A percentile compares a stretch with the other conserved stretches of the same genome.
Evolutionary conservation across 2,113 vertebrate species (phyloP).

Genomic region (Dascyllus trimaculatus): DNA sequence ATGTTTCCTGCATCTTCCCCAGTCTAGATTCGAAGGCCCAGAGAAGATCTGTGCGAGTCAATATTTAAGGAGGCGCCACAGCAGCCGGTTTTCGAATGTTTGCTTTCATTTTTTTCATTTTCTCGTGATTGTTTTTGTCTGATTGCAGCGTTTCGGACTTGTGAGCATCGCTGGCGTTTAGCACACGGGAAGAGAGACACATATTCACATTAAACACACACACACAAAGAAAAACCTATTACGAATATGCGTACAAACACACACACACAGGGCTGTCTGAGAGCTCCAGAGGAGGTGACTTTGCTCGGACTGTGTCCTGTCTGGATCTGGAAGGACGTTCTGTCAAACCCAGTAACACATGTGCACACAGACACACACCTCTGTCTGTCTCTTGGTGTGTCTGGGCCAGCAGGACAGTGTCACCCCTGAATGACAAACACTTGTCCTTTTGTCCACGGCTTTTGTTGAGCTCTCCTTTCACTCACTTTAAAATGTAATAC

Average conservation of each 20-base stretch:
- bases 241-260: neutral
- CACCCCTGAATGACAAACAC: slow-evolving; percentile 37
- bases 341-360: slow-evolving; percentile 20
- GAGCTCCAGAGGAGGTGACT: slow-evolving; percentile 57
- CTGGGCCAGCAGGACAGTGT: slow-evolving; percentile 33
- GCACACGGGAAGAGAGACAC: neutral
- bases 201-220: neutral
- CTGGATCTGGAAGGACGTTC: slow-evolving; percentile 61
- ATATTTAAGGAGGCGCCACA: slow-evolving; percentile 14
- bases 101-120: slow-evolving; percentile 24
- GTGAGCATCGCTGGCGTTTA: slow-evolving; percentile 10
- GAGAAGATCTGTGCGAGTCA: slow-evolving; percentile 43
- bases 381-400: neutral
- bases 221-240: slow-evolving; percentile 6
- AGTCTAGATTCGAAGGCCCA: slow-evolving; percentile 3
- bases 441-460: neutral
- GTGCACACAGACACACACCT: slow-evolving; percentile 1
- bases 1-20: slow-evolving; percentile 11
- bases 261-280: slow-evolving; percentile 35
- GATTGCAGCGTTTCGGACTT: no score
- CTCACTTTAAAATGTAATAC: neutral
- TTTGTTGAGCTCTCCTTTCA: neutral
- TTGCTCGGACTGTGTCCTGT: slow-evolving; percentile 46
- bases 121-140: slow-evolving; percentile 35
- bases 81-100: slow-evolving; percentile 38